A percentile compares a stretch with the other conserved stretches of the same genome.
These are phyloP conservation scores for Campylomormyrus numenius DNA, from an alignment of 2,113 vertebrate genomes.

Conservation along the genomic window DNA sequence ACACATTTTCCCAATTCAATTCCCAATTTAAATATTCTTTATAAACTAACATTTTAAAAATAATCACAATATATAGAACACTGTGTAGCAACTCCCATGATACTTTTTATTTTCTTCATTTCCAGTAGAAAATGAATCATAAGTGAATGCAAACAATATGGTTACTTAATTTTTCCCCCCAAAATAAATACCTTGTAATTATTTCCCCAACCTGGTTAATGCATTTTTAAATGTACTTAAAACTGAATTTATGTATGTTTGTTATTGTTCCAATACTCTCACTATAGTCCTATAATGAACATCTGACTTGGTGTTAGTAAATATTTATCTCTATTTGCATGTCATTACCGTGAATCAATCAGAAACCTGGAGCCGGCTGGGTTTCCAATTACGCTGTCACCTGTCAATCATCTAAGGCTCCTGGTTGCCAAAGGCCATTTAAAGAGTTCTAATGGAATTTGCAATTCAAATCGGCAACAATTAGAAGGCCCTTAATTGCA, in stretches of 20 bases:
- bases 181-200: neutral
- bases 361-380: neutral
- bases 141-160: neutral
- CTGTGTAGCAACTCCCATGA: neutral
- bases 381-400: conserved; percentile 14
- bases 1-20: neutral
- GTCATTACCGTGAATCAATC: conserved; percentile 3
- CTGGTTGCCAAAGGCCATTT: neutral
- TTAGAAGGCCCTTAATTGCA: conserved; percentile 32
- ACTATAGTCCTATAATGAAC: neutral
- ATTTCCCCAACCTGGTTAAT: neutral
- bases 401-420: neutral
- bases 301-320: neutral
- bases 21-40: neutral
- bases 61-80: neutral
- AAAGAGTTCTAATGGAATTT: conserved; percentile 30
- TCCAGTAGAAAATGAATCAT: neutral
- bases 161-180: neutral
- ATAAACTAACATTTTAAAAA: neutral
- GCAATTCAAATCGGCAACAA: conserved; percentile 38
- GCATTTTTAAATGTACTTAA: neutral
- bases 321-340: conserved; percentile 12
- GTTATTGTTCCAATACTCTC: neutral
- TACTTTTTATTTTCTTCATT: neutral
- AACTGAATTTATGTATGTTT: neutral